phyloP scores from a whole-genome alignment of 2,888 invertebrate genomes.

The Metalampra italica region DNA sequence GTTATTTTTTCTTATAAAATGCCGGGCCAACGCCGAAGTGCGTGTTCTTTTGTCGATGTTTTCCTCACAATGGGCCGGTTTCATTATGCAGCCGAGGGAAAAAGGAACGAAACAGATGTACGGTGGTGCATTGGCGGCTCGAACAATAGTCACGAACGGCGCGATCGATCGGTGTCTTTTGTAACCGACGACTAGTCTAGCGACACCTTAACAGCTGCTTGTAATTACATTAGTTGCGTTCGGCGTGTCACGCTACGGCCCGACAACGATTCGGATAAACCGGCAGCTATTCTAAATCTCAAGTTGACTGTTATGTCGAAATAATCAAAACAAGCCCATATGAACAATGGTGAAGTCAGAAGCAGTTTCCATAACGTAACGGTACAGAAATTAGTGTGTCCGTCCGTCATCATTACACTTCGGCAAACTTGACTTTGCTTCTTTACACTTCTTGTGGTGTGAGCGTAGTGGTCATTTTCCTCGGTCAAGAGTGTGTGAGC shows the following conservation, averaged over 20 bases:
- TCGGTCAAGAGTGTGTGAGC: slow-evolving; percentile 26
- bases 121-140: slow-evolving; percentile 58
- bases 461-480: slow-evolving; percentile 32
- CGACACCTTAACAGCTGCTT: slow-evolving; percentile 43
- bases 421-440: slow-evolving; percentile 19
- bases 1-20: slow-evolving; percentile 72
- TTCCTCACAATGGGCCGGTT: slow-evolving; percentile 68
- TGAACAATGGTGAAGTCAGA: slow-evolving; percentile 46
- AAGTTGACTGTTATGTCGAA: slow-evolving; percentile 3
- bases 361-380: slow-evolving; percentile 64
- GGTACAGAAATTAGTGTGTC: slow-evolving; percentile 50
- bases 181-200: slow-evolving; percentile 39
- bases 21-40: slow-evolving; percentile 52
- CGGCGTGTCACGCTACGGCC: slow-evolving; percentile 14
- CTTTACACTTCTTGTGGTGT: neutral
- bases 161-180: slow-evolving; percentile 67
- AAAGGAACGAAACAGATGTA: slow-evolving; percentile 76
- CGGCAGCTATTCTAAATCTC: neutral
- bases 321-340: slow-evolving; percentile 25
- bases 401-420: slow-evolving; percentile 31
- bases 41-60: slow-evolving; percentile 73
- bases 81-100: slow-evolving; percentile 69
- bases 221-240: slow-evolving; percentile 36
- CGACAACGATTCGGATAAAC: slow-evolving; percentile 17
- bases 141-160: slow-evolving; percentile 72